Conservation (phyloP, 1,140 invertebrate species). For the Potamilus streckersoni region DNA sequence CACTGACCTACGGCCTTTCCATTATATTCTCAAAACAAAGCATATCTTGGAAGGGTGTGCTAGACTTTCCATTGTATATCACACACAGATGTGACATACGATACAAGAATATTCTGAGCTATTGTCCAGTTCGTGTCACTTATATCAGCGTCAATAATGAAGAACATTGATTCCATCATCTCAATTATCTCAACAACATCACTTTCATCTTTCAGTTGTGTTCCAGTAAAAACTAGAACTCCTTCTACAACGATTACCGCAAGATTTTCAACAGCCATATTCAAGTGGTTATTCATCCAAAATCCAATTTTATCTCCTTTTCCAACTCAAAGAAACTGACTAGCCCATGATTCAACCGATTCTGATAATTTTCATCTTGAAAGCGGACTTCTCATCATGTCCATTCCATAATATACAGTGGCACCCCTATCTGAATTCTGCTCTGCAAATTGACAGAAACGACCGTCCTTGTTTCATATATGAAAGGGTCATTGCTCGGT, state of each 20-base stretch:
- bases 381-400: not conserved
- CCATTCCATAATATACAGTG: conserved; percentile 10
- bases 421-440: conserved; percentile 8
- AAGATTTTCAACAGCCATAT: conserved; percentile 6
- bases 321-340: not conserved
- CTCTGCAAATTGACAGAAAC: not conserved
- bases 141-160: conserved; percentile 7
- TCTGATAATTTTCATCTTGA: conserved; percentile 17
- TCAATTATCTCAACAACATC: no score
- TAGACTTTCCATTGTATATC: conserved; percentile 3
- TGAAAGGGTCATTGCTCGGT: not conserved
- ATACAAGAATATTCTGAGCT: not conserved
- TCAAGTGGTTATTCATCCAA: conserved; percentile 1
- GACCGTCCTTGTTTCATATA: no score
- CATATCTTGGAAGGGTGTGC: not conserved
- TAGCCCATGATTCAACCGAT: not conserved
- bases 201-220: no score
- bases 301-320: conserved; percentile 2
- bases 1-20: not conserved
- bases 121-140: conserved; percentile 10
- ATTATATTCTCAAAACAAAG: not conserved
- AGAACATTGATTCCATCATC: conserved; percentile 1
- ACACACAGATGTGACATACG: not conserved
- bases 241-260: conserved; percentile 10
- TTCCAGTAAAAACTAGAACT: no score